Base-by-base conservation (phyloP, 92 coral and sea anemone genomes). In the Phymanthus crucifer region DNA sequence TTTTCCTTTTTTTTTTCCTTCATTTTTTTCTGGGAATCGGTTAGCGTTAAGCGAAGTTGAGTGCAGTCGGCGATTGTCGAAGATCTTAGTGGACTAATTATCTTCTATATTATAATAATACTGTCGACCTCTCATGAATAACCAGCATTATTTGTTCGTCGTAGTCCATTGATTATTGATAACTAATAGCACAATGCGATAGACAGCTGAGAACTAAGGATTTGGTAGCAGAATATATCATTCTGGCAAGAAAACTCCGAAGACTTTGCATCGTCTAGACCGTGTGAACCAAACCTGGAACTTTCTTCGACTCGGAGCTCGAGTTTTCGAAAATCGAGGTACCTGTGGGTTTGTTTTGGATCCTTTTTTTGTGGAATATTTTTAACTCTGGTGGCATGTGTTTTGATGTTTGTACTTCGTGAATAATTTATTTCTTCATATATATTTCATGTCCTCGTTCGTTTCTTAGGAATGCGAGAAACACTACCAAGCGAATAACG, bases 381-480 rank as follows among this genome's bases (percentile, higher is more conserved):
- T 26, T 48, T 18, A 74, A 18, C 67, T 54, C 37, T 48, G 57
- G 78, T 47, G 78, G 67, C 78, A 74, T 74, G 78, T 50, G 23
- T 27, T 23, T 29, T 27, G 29, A 70, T 23, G 54, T 19, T 77
- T 37, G 81, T 48, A 70, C 24, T 64, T 23, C 29, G 38, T 77
- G 8, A 36, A 77, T 58, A 38, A 77, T 77, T 77, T 9, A 77
- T 23, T 61, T 17, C 2, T 7, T 21, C 17, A 77, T 77, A 9
- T 46, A 77, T 77, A 64, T 61, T 77, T 77, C 13, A 77, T 64
- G 29, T 19, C 14, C 11, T 45, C 72, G 38, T 61, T 17, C 71
- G 69, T 77, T 77, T 57, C 75, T 24, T 29, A 71, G 75, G 75
- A 71, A 71, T 71, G 75, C 68, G 35, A 24, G n/a, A n/a, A n/a